A percentile compares a stretch with the other conserved stretches of the same genome.
These are phyloP conservation scores for Montipora capricornis DNA, from an alignment of 64 coral and sea anemone genomes.

Conservation along the genomic window DNA sequence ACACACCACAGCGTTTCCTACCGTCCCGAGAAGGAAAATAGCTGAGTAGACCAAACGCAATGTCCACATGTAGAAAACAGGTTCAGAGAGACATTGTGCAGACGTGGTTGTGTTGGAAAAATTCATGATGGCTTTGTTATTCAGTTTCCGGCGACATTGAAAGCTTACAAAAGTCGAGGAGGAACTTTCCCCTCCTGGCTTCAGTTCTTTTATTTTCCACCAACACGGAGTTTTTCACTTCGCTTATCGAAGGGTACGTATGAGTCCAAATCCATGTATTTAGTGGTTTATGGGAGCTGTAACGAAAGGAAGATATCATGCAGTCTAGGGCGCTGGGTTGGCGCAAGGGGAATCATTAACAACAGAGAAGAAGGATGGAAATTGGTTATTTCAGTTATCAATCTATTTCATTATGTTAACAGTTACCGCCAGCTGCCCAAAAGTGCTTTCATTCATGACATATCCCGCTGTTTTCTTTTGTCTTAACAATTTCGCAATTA, in stretches of 20 bases:
- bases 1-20: conserved; percentile 87
- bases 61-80: conserved; percentile 61
- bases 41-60: conserved; percentile 76
- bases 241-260: not conserved
- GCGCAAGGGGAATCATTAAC: no score
- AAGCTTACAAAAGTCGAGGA: not conserved
- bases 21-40: conserved; percentile 77
- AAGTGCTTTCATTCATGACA: no score
- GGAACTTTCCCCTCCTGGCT: not conserved
- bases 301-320: not conserved
- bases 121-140: not conserved
- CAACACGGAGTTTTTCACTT: no score
- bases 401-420: no score
- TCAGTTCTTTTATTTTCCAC: no score
- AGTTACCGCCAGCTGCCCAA: no score
- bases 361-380: no score
- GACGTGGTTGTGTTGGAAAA: not conserved
- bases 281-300: not conserved
- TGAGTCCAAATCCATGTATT: not conserved
- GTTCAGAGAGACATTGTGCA: conserved; percentile 1
- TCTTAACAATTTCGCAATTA: no score
- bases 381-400: no score
- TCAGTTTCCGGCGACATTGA: not conserved
- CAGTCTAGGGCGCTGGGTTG: no score
- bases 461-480: no score